phyloP scores from a whole-genome alignment of 53 echinoderm and acorn worm genomes.

The Echinometra lucunter region DNA sequence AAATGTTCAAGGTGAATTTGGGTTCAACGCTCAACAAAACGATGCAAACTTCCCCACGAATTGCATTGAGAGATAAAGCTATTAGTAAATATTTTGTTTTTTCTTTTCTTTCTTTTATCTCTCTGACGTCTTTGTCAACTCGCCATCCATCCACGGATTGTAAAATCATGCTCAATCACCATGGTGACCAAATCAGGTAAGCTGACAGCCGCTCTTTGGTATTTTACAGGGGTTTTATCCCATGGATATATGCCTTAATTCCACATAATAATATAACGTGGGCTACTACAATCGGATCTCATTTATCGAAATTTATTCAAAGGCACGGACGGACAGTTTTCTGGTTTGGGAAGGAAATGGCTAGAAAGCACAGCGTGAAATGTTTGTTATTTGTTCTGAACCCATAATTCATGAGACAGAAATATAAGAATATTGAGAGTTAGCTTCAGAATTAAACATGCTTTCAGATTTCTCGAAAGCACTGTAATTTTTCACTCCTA shows the following conservation, averaged over 20 bases:
- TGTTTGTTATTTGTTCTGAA: no score
- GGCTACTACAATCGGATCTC: background rate
- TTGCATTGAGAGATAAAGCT: background rate
- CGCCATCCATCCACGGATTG: background rate
- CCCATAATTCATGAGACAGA: no score
- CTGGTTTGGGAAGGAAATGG: background rate
- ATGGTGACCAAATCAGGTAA: constrained; percentile 34
- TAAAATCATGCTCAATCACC: background rate
- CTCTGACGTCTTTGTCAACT: constrained; percentile 1
- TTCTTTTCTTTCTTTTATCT: background rate
- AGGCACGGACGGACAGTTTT: background rate
- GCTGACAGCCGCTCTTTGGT: background rate
- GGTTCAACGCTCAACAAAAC: background rate
- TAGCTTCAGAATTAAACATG: no score
- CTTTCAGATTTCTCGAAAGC: no score
- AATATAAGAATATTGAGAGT: no score
- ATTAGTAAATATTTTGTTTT: background rate
- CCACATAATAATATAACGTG: background rate
- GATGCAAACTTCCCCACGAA: background rate
- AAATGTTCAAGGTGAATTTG: background rate
- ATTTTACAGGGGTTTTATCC: background rate
- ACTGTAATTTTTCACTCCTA: no score
- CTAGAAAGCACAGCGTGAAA: no score
- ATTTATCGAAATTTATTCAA: constrained; percentile 4
- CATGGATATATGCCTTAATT: background rate